Base-by-base conservation (phyloP, 2,888 invertebrate species). In the Drosophila paracracens region DNA sequence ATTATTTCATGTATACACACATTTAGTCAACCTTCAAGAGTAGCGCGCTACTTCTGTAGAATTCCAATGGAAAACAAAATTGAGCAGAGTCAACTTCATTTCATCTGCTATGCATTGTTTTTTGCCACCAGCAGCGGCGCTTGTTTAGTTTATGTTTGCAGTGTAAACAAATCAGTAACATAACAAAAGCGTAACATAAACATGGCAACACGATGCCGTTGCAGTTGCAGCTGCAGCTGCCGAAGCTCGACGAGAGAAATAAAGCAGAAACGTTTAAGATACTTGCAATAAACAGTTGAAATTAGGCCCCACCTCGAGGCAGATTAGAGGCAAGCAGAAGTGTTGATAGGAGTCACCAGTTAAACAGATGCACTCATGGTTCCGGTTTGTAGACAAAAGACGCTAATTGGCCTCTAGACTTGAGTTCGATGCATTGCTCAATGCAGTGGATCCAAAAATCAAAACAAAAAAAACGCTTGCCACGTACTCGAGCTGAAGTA, bases 111-210 rank as follows among this genome's bases (percentile, higher is more conserved):
- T 25, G 25, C 46, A 46, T 46, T 46, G 40, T 62, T 74, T 65
- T 65, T 59, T 72, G 74, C 76, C 89, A 79, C 87, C 83, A 83
- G 74, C 74, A 74, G 79, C 67, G 87, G 73, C 74, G 74, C 65
- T 85, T 85, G 88, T 78, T 84, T 84, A 61, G 72, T 73, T 83
- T 89, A 86, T 84, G 89, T 88, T 79, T 43, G 68, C 87, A 68
- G 61, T 70, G 76, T 82, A 88, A 83, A 88, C 85, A 84, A 84
- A 80, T 79, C 69, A 79, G 79, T 72, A 80, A n/a, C 53, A 70
- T 60, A 81, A 76, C 74, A 83, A 65, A 46, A 57, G 58, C 50
- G 59, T 58, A 80, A 72, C 67, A 81, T 74, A 76, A 81, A 86
- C 65, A 86, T 60, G 72, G 67, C 54, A 61, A 53, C 48, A 66